Base-by-base conservation (phyloP, 2,113 vertebrate species). In the Aptenodytes forsteri region DNA sequence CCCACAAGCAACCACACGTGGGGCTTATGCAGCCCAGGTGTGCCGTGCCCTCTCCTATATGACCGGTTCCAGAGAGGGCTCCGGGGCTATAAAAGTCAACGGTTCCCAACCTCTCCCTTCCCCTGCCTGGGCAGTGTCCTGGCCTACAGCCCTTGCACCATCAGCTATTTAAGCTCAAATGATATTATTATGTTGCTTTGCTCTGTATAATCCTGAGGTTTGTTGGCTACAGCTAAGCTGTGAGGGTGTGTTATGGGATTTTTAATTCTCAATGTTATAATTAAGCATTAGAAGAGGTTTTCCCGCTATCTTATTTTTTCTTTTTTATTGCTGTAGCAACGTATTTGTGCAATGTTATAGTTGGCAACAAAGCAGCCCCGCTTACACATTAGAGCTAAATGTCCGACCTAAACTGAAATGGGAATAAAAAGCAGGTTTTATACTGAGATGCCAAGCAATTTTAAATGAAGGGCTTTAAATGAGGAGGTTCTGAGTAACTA, bases 1-100 rank as follows among this genome's bases (percentile, higher is more conserved):
- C 30, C 50, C 20, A 6, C 2, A 13, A 32, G 1, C 0, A 5
- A 1, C 1, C 38, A 2, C 18, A 5, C 4, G 0, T 2, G 5
- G 11, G 5, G 2, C 44, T 20, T 6, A 6, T 1, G 2, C 3
- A 29, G 5, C 11, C 3, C 44, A 23, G 38, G 36, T 4, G 10
- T 13, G 38, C 12, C 1, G 1, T 22, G 20, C 11, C 29, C 17
- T 1, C 30, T 18, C 49, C 42, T 30, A 0, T 1, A 5, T 1
- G 20, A 10, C 11, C 7, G 7, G 8, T 4, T 61, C 25, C 67
- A 23, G 40, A 29, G 44, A 10, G 27, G 16, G 13, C 38, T 83
- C 67, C 44, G 13, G 55, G 1, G 0, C 30, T 65, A 17, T 2
- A 11, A n/a, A 64, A 67, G 4, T 9, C 64, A 16, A 1, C 1